phyloP scores from a whole-genome alignment of 2,113 vertebrate genomes.

The Melanerpes formicivorus region DNA sequence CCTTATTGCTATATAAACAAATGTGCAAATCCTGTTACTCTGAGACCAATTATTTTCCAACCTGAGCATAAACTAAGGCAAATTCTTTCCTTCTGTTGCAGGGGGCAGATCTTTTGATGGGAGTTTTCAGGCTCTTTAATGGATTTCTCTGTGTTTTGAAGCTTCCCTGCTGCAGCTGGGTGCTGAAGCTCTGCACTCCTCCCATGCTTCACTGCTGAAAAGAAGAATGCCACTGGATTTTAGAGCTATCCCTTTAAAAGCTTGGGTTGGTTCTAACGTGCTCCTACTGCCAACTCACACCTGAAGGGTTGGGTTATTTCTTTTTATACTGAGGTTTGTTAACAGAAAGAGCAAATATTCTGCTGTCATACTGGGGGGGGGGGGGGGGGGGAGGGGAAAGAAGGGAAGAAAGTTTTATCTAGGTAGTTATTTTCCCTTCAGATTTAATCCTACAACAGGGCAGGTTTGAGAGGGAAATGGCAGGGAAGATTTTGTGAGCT shows the following conservation, averaged over 20 bases:
- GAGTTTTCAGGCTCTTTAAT: neutral
- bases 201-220: neutral
- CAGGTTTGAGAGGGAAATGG: neutral
- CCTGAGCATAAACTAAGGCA: neutral
- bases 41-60: neutral
- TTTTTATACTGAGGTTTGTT: slow-evolving; percentile 27
- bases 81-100: neutral
- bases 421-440: slow-evolving; percentile 20
- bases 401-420: neutral
- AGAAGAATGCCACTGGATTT: neutral
- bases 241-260: neutral
- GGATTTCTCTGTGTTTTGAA: neutral
- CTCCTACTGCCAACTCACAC: neutral
- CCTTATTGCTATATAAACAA: neutral
- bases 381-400: neutral
- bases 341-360: slow-evolving; percentile 6
- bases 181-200: neutral
- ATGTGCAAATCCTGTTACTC: neutral
- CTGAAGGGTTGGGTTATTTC: neutral
- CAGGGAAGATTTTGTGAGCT: neutral
- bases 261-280: neutral
- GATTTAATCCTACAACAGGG: neutral
- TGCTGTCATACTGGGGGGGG: neutral
- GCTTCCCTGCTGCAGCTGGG: neutral
- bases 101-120: neutral